phyloP scores from a whole-genome alignment of 2,797 vertebrate genomes.

The Lerista edwardsae region DNA sequence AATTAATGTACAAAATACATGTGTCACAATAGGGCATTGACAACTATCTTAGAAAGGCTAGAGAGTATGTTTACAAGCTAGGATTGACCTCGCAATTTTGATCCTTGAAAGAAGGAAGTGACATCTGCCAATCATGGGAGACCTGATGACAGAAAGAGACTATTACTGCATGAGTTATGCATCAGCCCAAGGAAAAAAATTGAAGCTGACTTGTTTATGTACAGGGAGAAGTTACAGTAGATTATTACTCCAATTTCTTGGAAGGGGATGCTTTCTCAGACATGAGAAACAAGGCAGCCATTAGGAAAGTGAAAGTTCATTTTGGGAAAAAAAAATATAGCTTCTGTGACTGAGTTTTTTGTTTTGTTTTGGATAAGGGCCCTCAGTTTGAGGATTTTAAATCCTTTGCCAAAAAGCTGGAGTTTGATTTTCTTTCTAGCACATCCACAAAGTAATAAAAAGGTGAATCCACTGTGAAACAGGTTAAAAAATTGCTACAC shows the following conservation, averaged over 20 bases:
- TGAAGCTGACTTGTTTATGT: neutral
- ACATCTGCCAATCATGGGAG: neutral
- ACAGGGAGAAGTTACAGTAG: neutral
- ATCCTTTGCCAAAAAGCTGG: neutral
- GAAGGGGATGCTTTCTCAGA: neutral
- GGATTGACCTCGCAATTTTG: neutral
- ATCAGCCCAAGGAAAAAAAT: neutral
- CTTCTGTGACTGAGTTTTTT: neutral
- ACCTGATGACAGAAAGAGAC: too few relatives aligned
- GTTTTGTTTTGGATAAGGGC: neutral
- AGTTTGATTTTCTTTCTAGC: neutral
- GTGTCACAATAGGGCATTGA: too few relatives aligned
- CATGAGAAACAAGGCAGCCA: neutral
- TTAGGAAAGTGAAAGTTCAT: neutral
- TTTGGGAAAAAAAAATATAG: neutral
- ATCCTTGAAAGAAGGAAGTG: neutral
- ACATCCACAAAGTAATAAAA: neutral
- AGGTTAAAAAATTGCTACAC: neutral
- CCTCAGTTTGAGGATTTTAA: neutral
- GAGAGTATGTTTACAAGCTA: neutral
- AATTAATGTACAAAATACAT: too few relatives aligned
- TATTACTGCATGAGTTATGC: neutral
- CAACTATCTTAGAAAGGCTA: too few relatives aligned
- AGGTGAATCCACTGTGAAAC: neutral
- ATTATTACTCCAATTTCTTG: neutral